Base-by-base conservation (phyloP, 2,797 vertebrate genomes). In the Rhynchonycteris naso region DNA sequence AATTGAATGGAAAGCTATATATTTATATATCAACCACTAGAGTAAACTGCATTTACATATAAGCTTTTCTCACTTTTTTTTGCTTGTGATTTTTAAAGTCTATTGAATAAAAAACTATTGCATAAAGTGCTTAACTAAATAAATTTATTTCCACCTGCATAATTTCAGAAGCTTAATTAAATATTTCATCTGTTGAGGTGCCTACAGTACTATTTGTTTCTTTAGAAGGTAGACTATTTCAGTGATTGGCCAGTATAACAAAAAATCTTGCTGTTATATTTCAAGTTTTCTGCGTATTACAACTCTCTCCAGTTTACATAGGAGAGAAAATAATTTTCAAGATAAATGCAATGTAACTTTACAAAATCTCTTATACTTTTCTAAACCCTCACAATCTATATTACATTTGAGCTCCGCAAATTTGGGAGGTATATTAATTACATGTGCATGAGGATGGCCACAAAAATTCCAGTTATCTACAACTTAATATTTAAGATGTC, bases 91-190 rank as follows among this genome's bases (percentile, higher is more conserved):
- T 96, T 92, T 79, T 66, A 26, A 93, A 94, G 56, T 94, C 88
- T 84, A 61, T 16, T 83, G 78, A 95, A 96, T 96, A 94, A 95
- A 97, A 96, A 88, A 50, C 58, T 83, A 96, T 58, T 92, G 56
- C 92, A 96, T 86, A 92, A 94, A 95, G 71, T 84, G 58, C 82
- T 96, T 96, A 97, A 93, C 95, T 89, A 96, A 96, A 94, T 96
- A 86, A 96, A 95, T 97, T 95, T 95, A 93, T 96, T 97, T 95
- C 74, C 59, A 95, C 81, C 68, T 94, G 93, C 84, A 95, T 92
- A 95, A 95, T 95, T 97, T 96, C 66, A 72, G 74, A 95, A 93
- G 80, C 71, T 93, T 80, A 80, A 86, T 87, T 92, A 90, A 4
- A 26, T 93, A 90, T 86, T 94, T 96, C 52, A 91, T 95, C 72